Evolutionary conservation across 2,888 invertebrate species (phyloP).

Genomic region (Acanthosepion lycidas): DNA sequence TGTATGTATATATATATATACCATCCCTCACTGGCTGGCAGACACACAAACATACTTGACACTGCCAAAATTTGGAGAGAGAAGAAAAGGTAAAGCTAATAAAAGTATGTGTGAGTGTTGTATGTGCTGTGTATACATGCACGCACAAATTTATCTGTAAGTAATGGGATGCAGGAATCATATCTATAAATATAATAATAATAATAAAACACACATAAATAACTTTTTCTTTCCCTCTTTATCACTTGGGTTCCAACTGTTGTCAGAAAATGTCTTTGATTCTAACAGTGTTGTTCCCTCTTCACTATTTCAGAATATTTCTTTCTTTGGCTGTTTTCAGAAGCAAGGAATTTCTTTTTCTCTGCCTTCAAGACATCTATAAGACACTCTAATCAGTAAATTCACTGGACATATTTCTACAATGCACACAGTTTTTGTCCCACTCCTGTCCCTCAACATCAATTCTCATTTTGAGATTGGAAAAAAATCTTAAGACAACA

Average conservation of each 20-base stretch:
- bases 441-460: background rate
- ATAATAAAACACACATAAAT: background rate
- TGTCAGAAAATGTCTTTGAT: background rate
- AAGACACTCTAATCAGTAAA: background rate
- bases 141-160: background rate
- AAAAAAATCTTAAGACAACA: no score
- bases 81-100: background rate
- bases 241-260: background rate
- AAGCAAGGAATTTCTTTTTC: background rate
- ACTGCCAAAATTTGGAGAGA: background rate
- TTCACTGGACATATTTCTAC: background rate
- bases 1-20: conserved; percentile 24
- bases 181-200: background rate
- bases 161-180: conserved; percentile 15
- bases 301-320: background rate
- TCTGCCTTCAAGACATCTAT: background rate
- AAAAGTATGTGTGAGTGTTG: background rate
- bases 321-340: background rate
- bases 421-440: background rate
- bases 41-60: background rate
- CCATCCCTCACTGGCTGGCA: background rate
- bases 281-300: background rate
- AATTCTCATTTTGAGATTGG: no score
- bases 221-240: background rate
- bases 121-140: background rate